Evolutionary conservation across 2,113 vertebrate genomes (phyloP).

Genomic region (Puffinus mauretanicus): DNA sequence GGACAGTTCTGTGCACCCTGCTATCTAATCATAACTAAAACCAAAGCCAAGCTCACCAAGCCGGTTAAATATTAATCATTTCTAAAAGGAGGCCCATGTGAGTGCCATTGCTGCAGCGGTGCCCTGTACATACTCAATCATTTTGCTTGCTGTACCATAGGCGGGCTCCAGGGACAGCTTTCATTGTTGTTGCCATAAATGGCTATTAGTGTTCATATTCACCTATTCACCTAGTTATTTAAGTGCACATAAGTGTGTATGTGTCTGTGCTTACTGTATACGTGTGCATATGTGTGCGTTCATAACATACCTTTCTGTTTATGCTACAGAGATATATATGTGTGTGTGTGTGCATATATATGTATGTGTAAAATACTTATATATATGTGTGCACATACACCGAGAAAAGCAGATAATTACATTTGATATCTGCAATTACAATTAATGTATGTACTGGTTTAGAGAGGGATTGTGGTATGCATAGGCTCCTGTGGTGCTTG

Average conservation of each 20-base stretch:
- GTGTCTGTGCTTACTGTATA: neutral
- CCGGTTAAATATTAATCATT: slow-evolving; percentile 72
- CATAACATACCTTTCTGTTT: neutral
- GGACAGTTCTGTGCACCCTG: slow-evolving; percentile 8
- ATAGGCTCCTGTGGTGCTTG: neutral
- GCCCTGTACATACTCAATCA: slow-evolving; percentile 62
- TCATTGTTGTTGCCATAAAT: slow-evolving; percentile 66
- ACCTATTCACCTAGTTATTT: slow-evolving; percentile 41
- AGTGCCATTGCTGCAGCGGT: slow-evolving; percentile 53
- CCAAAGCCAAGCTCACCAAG: slow-evolving; percentile 65
- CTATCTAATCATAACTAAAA: slow-evolving; percentile 66
- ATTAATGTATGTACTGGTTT: neutral
- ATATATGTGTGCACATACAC: neutral
- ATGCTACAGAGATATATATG: accelerated
- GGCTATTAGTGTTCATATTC: slow-evolving; percentile 47
- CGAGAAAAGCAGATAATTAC: neutral
- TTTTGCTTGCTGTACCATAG: slow-evolving; percentile 52
- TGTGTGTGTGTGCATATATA: neutral
- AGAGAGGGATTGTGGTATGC: neutral
- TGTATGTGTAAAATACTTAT: neutral
- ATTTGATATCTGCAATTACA: neutral
- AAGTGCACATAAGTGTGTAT: neutral
- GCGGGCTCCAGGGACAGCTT: slow-evolving; percentile 49
- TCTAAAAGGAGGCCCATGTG: slow-evolving; percentile 63
- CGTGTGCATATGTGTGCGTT: neutral